Evolutionary conservation across 2,888 invertebrate species (phyloP), one percentile per base, ranked within the genome.

Genomic region (Proisotoma minuta): DNA sequence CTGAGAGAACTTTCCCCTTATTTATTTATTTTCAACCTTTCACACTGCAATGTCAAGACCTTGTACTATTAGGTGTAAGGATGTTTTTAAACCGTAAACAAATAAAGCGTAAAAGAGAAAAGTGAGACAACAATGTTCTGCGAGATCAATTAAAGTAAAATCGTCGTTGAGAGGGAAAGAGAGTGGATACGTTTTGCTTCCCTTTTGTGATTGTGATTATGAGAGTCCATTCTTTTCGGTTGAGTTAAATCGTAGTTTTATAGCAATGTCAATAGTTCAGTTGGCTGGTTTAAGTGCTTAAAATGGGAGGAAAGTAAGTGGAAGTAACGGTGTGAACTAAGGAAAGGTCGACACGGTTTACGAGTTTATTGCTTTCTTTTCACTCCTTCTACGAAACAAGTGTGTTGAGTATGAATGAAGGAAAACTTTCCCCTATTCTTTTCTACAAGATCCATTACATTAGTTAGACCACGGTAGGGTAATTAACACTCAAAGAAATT

Each of bases 401-500:
- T 18, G 22, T 49, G 24, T 18, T 39, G 39, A 20, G 54, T 34
- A 23, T 54, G 43, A 12, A 39, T 29, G 39, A 34, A 18, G 29
- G 54, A 54, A 29, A 53, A 26, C 23, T 22, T 24, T 52, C 23
- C 20, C n/a, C n/a, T n/a, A 15, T 34, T 15, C 34, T 34, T 10
- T 26, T 26, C 53, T 23, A 22, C 27, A 43, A 56, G 56, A 56
- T 56, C 64, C 51, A 59, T 59, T 59, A 58, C 57, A 61, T 57
- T 60, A 53, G 52, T 43, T 48, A 63, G 43, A 56, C 56, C 43
- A 28, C 60, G 60, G 34, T 26, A 39, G 50, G 60, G 69, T 69
- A 69, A 69, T 69, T 69, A 69, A 66, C 69, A 69, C 68, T 68
- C 63, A 54, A 56, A 65, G 66, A 68, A 68, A 68, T 66, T 68